Evolutionary conservation across 1,140 invertebrate genomes (phyloP).

Genomic region (Hestina assimilis): DNA sequence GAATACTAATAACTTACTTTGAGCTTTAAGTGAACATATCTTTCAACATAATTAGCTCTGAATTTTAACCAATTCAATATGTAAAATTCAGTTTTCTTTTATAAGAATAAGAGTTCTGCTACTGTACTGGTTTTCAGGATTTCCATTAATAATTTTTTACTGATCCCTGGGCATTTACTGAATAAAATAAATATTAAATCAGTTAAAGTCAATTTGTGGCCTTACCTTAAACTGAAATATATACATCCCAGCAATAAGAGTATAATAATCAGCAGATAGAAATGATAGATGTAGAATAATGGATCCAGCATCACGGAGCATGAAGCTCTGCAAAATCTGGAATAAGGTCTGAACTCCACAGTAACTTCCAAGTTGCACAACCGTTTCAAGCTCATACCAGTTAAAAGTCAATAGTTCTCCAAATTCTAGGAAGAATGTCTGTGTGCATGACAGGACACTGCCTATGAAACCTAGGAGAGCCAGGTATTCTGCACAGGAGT

Average conservation of each 20-base stretch:
- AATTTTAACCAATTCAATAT: too few species aligned
- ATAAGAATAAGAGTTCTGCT: too few species aligned
- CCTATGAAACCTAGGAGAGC: conserved; percentile 92
- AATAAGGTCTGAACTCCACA: conserved; percentile 84
- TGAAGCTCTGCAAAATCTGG: conserved; percentile 87
- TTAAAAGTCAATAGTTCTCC: conserved; percentile 80
- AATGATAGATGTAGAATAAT: conserved; percentile 90
- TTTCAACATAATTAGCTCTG: too few species aligned
- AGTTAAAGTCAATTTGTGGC: conserved; percentile 11
- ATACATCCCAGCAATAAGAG: conserved; percentile 88
- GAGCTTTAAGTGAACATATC: too few species aligned
- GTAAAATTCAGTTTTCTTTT: too few species aligned
- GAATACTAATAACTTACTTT: too few species aligned
- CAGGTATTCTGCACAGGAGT: conserved; percentile 90
- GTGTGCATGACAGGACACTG: conserved; percentile 86
- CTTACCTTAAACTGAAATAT: conserved; percentile 90
- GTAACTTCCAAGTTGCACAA: conserved; percentile 65
- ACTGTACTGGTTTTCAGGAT: too few species aligned
- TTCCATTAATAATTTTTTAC: too few species aligned
- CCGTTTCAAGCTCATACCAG: conserved; percentile 73
- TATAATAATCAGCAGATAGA: conserved; percentile 92
- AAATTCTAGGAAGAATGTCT: conserved; percentile 81
- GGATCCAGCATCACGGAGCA: conserved; percentile 88
- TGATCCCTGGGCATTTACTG: too few species aligned
- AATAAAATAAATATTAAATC: too few species aligned